Percentiles rank a stretch among this genome's conserved stretches.
Evolutionary conservation across 2,113 vertebrate genomes (phyloP).

Genomic region (Dryoscopus gambensis): DNA sequence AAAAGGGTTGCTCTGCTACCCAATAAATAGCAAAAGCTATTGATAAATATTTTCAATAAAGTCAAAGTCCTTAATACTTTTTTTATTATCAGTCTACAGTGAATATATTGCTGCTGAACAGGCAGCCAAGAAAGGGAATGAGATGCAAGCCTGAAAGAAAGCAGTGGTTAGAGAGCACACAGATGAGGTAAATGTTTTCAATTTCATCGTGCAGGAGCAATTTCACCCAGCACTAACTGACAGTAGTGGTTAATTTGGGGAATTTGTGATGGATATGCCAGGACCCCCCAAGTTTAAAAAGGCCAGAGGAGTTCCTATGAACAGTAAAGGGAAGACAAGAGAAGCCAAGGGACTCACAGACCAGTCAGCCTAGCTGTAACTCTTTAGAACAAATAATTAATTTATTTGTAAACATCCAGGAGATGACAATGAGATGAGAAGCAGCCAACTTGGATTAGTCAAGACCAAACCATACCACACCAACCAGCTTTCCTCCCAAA

Average conservation of each 20-base stretch:
- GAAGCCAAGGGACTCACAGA: not conserved
- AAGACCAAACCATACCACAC: not conserved
- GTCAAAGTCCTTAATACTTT: not conserved
- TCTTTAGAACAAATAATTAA: not conserved
- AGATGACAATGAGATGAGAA: not conserved
- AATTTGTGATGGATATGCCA: not conserved
- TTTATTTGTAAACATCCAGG: not conserved
- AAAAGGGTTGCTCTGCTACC: not conserved
- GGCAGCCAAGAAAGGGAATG: not conserved
- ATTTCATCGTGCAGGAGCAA: not conserved
- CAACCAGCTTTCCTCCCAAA: not conserved
- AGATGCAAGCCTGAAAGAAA: not conserved
- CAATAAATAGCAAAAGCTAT: not conserved
- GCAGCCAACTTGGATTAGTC: not conserved
- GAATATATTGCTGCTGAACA: not conserved
- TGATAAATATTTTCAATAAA: not conserved
- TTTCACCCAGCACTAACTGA: not conserved
- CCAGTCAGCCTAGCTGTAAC: not conserved
- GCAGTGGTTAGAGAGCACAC: not conserved
- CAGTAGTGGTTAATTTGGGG: not conserved
- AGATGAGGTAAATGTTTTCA: not conserved
- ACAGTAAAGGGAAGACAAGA: not conserved
- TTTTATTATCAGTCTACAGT: not conserved
- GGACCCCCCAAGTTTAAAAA: not conserved
- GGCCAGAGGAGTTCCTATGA: not conserved